Evolutionary conservation across 2,797 vertebrate species (phyloP).

Genomic region (Orestias chungarensis): DNA sequence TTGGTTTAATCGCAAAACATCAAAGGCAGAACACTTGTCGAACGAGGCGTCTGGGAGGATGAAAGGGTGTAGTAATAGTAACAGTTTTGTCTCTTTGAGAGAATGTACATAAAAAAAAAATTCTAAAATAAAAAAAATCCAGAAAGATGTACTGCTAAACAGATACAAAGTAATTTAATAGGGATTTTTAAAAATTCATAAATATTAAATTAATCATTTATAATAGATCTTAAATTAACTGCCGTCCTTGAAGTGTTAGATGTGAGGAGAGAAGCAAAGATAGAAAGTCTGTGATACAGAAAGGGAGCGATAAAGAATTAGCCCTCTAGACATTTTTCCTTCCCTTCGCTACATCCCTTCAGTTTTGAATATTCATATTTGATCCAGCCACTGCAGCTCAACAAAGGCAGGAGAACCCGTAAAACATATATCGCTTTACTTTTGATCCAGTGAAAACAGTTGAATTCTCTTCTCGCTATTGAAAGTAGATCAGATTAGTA

Average conservation of each 20-base stretch:
- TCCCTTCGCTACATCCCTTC: constrained; percentile 74
- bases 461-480: constrained; percentile 21
- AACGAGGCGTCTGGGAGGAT: constrained; percentile 71
- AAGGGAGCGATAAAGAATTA: constrained; percentile 72
- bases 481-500: constrained; percentile 38
- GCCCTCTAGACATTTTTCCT: constrained; percentile 77
- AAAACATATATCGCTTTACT: constrained; percentile 58
- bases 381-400: constrained; percentile 67
- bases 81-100: constrained; percentile 74
- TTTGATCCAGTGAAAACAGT: constrained; percentile 49
- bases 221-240: constrained; percentile 86
- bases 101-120: constrained; percentile 51
- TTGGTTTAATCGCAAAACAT: constrained; percentile 81
- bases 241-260: constrained; percentile 82
- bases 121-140: constrained; percentile 57
- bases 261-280: constrained; percentile 63
- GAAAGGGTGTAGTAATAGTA: constrained; percentile 65
- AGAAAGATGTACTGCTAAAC: constrained; percentile 80
- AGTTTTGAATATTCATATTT: constrained; percentile 78
- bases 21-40: constrained; percentile 73
- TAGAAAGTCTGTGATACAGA: constrained; percentile 60
- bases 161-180: constrained; percentile 84
- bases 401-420: constrained; percentile 63
- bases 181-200: constrained; percentile 86
- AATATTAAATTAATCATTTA: constrained; percentile 88